Conservation (phyloP, 1,140 invertebrate species). For the Drosophila erecta region DNA sequence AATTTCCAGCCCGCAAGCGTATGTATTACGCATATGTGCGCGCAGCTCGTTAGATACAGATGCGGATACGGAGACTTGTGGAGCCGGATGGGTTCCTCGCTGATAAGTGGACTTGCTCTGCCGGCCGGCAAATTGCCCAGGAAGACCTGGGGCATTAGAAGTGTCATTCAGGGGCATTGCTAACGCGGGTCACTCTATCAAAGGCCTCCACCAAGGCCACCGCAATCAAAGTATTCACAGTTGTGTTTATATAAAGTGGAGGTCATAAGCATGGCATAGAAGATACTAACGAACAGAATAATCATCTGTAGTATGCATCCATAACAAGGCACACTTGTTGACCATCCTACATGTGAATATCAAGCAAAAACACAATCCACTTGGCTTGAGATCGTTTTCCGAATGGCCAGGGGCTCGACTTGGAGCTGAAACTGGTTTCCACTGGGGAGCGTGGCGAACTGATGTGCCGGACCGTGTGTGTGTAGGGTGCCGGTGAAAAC, state of each 20-base stretch:
- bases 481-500: slow-evolving; percentile 39
- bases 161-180: background rate
- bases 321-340: too few relatives aligned
- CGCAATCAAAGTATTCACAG: background rate
- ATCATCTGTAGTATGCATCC: too few relatives aligned
- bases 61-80: too few relatives aligned
- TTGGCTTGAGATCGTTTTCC: slow-evolving; percentile 20
- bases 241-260: background rate
- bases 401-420: slow-evolving; percentile 48
- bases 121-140: slow-evolving; percentile 37
- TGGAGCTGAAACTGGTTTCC: slow-evolving; percentile 18
- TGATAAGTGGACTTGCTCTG: slow-evolving; percentile 20
- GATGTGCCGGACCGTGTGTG: slow-evolving; percentile 23
- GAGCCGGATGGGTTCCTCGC: background rate
- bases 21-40: background rate
- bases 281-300: too few relatives aligned
- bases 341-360: too few relatives aligned
- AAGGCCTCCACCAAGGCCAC: slow-evolving; percentile 3
- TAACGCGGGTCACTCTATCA: slow-evolving; percentile 4
- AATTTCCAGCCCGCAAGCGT: background rate
- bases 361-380: too few relatives aligned
- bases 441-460: background rate
- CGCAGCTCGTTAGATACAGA: slow-evolving; percentile 1
- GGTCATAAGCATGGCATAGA: too few relatives aligned
- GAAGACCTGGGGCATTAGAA: background rate